These are phyloP conservation scores for Patella vulgata DNA, from an alignment of 1,140 invertebrate species.

Conservation along the genomic window DNA sequence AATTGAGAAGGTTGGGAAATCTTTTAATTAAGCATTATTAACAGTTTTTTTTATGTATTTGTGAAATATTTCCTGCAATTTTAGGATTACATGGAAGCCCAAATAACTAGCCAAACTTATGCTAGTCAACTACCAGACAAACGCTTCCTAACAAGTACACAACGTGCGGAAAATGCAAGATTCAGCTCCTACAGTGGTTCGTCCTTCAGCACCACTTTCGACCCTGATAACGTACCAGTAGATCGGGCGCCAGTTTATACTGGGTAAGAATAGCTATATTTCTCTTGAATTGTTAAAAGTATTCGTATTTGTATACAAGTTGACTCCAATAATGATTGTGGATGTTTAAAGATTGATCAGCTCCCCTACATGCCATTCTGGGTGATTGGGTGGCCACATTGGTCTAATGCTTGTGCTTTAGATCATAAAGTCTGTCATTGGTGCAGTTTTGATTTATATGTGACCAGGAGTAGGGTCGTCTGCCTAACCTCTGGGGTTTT, in stretches of 20 bases:
- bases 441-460: no score
- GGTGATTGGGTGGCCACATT: no score
- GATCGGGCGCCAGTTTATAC: slow-evolving; percentile 81
- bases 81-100: slow-evolving; percentile 60
- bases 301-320: background rate
- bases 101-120: slow-evolving; percentile 48
- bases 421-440: no score
- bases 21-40: no score
- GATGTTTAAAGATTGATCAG: background rate
- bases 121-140: slow-evolving; percentile 37
- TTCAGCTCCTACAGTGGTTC: slow-evolving; percentile 63
- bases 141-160: slow-evolving; percentile 20
- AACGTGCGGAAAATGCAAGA: slow-evolving; percentile 27
- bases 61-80: no score
- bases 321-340: no score
- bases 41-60: no score
- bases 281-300: background rate
- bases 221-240: slow-evolving; percentile 89
- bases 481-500: no score
- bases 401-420: no score
- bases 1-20: no score
- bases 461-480: no score
- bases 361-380: background rate
- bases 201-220: slow-evolving; percentile 71
- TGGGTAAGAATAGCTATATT: slow-evolving; percentile 76